phyloP scores from a whole-genome alignment of 2,113 vertebrate species.

The Bettongia penicillata region DNA sequence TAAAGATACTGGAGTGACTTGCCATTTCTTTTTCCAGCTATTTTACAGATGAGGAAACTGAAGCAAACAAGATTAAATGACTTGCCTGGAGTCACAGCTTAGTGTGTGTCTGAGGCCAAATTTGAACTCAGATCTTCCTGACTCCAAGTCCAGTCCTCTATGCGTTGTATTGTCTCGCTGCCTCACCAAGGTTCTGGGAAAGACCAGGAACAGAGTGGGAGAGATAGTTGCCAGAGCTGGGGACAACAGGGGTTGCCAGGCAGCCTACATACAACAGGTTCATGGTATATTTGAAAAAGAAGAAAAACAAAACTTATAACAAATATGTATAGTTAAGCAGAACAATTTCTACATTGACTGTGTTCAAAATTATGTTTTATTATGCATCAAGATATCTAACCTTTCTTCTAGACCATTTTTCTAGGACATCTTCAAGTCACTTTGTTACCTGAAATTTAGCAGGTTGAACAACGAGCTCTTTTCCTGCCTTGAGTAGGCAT shows the following conservation, averaged over 20 bases:
- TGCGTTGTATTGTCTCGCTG: background rate
- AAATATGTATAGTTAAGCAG: background rate
- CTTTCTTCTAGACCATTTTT: background rate
- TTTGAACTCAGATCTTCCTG: background rate
- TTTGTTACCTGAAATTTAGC: background rate
- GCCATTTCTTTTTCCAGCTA: background rate
- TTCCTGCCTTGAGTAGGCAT: background rate
- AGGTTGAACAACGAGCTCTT: background rate
- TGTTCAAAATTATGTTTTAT: background rate
- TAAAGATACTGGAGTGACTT: background rate
- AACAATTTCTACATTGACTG: background rate
- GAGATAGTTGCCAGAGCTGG: background rate
- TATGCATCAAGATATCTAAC: background rate
- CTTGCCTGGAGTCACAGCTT: background rate
- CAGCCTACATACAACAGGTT: background rate
- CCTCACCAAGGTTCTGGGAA: background rate
- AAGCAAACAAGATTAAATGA: background rate
- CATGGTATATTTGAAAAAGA: background rate
- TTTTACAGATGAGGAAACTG: background rate
- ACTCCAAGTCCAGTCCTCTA: background rate
- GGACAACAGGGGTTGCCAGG: background rate
- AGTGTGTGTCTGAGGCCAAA: background rate
- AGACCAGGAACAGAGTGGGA: background rate
- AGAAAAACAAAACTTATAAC: background rate
- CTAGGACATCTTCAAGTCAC: background rate